Evolutionary conservation across 2,797 vertebrate species (phyloP), one percentile per base, ranked within the genome.

Genomic region (Chrosomus eos): DNA sequence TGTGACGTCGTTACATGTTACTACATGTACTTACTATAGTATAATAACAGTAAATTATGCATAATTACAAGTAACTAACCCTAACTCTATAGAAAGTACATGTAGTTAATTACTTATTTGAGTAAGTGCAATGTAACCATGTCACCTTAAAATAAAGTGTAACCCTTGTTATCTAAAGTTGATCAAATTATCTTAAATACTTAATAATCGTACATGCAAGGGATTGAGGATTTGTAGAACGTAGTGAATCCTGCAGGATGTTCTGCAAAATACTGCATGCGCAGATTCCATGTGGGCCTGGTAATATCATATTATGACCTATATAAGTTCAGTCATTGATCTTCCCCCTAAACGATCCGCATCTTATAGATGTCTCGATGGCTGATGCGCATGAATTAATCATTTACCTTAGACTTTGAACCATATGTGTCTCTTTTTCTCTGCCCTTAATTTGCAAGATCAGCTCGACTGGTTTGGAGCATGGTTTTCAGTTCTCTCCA

Each of bases 291-390:
- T 70, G 51, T 19, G 31, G 19, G 21, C 7, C 53, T 28, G 66
- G 40, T 68, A 70, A 68, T 55, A 33, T 14, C 36, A 62, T 31
- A 79, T 79, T 62, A 79, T 72, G 75, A 72, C 75, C 53, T 21
- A 62, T 55, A 84, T 84, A 71, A 64, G 23, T 79, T 36, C 1
- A 28, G 38, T 62, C 51, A 72, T 48, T 71, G 75, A 79, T 84
- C 83, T 60, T 58, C n/a, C 51, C 21, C 21, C 19, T 76, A 51
- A 83, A 21, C 4, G 3, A 77, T 40, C 16, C 48, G 53, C 31
- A 38, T 83, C 62, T 55, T 23, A 4, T 6, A 26, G 76, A 62
- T 3, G 3, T 78, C 19, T 60, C 26, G 28, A 84, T 71, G 66
- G 66, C 40, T 28, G 3, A 82, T 43, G 31, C 23, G 45, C 36